Base-by-base conservation (phyloP, 2,888 invertebrate genomes). In the Acronicta psi region DNA sequence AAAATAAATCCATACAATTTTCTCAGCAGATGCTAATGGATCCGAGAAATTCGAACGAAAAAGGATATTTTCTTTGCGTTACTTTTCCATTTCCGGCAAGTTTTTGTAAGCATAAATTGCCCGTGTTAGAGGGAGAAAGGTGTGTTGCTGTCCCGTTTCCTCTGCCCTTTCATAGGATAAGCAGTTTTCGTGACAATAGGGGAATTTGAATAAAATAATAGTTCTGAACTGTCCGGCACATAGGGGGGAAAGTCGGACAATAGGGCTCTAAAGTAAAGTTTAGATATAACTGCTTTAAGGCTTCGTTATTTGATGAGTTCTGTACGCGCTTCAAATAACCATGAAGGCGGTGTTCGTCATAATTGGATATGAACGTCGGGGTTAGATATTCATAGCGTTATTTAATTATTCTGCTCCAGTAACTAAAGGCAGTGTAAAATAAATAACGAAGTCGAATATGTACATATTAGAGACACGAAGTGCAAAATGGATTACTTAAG, bases 181-280 rank as follows among this genome's bases (percentile, higher is more conserved):
- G 78, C 75, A 75, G 75, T 73, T 71, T 68, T 57, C 65, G 73
- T 71, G 79, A 88, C 86, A 89, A 88, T 81, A 80, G 83, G 66
- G 52, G 80, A 82, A 89, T 90, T 90, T 90, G 88, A 90, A 90
- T 91, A 90, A 90, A 89, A 91, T 90, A 89, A 89, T 90, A 90
- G 88, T 89, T 86, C 77, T 72, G 78, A 84, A 82, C 82, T 83
- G 84, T 76, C 81, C 78, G 77, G 79, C 82, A 81, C 77, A 83
- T 84, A 82, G 81, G 77, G 43, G 69, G 55, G 47, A 54, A 45
- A 52, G 62, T 54, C 61, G 69, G 52, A 85, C 83, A 86, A 86
- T 83, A 75, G 81, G 73, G 67, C 62, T 81, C 77, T 74, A 68
- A 76, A 80, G 80, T 71, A 55, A 75, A 76, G 78, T 80, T 79